phyloP scores from a whole-genome alignment of 1,140 invertebrate genomes.

The Cecropterus lyciades region DNA sequence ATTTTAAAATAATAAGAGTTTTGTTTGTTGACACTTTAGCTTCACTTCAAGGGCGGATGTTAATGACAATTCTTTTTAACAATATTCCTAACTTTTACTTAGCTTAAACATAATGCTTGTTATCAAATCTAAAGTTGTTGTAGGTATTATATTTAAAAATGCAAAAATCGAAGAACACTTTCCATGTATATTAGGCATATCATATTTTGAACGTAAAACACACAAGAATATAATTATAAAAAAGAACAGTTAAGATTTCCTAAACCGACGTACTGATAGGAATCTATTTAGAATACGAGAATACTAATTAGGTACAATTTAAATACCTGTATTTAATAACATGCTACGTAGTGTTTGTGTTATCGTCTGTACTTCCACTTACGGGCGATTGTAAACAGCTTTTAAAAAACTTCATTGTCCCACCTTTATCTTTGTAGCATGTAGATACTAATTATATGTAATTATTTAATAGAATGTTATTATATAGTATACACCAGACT shows the following conservation, averaged over 20 bases:
- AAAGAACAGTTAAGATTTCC: constrained; percentile 32
- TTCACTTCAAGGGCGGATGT: no score
- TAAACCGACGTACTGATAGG: constrained; percentile 28
- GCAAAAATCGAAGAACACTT: no score
- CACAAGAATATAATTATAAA: not conserved
- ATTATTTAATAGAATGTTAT: constrained; percentile 78
- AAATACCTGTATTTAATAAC: constrained; percentile 40
- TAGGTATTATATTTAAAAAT: no score
- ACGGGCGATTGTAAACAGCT: constrained; percentile 71
- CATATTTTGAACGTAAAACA: not conserved
- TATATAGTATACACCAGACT: constrained; percentile 57
- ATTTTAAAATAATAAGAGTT: no score
- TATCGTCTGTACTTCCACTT: constrained; percentile 65
- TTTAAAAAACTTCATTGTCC: constrained; percentile 73
- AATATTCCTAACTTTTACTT: no score
- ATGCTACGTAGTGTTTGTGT: constrained; percentile 48
- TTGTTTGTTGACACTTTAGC: no score
- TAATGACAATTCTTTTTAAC: no score
- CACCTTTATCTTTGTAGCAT: constrained; percentile 71
- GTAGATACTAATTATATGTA: constrained; percentile 76
- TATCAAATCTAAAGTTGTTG: no score
- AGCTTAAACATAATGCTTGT: no score
- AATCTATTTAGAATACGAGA: constrained; percentile 40
- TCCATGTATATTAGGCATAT: no score
- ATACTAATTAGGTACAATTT: constrained; percentile 43